Base-by-base conservation (phyloP, 2,113 vertebrate genomes). In the Oncorhynchus keta region DNA sequence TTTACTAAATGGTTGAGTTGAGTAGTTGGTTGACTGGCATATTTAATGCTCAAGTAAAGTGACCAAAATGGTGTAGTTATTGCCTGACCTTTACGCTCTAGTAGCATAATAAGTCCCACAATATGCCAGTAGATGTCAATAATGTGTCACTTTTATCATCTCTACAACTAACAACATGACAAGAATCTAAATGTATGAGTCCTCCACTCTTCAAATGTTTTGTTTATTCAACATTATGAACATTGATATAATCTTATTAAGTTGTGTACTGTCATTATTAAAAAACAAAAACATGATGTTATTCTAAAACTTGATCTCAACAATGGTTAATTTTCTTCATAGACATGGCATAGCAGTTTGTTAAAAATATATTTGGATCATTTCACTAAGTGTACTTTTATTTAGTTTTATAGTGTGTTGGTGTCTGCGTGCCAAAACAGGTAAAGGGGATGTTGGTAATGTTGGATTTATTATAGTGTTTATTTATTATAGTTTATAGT, bases 281-380 rank as follows among this genome's bases (percentile, higher is more conserved):
- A 24, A 24, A 24, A 24, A 24, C 24, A n/a, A 68, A 61, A 1
- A 61, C 13, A 68, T 68, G 28, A 26, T 67, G 32, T 68, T 68
- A 68, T 68, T 68, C 67, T 39, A 35, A 68, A n/a, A 32, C 32
- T 22, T 67, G 28, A 57, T 62, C 59, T 11, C 59, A 68, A 45
- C 20, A 68, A 32, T 32, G 5, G n/a, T 22, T 30, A 18, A 28
- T 16, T 67, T 5, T 68, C 6, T 28, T 35, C 30, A 45, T 8
- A 35, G 3, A 68, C 32, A 39, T 68, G n/a, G 11, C 32, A 22
- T 45, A 32, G 65, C 26, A 39, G 32, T 35, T 20, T 7, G 67
- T 68, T 68, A 32, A 5, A 68, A 79, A 76, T 93, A 82, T 91
- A 88, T 93, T 91, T 94, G 89, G 86, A 91, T 90, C 89, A 91